Evolutionary conservation across 2,888 invertebrate genomes (phyloP), one percentile per base, ranked within the genome.

Genomic region (Myopa tessellatipennis): DNA sequence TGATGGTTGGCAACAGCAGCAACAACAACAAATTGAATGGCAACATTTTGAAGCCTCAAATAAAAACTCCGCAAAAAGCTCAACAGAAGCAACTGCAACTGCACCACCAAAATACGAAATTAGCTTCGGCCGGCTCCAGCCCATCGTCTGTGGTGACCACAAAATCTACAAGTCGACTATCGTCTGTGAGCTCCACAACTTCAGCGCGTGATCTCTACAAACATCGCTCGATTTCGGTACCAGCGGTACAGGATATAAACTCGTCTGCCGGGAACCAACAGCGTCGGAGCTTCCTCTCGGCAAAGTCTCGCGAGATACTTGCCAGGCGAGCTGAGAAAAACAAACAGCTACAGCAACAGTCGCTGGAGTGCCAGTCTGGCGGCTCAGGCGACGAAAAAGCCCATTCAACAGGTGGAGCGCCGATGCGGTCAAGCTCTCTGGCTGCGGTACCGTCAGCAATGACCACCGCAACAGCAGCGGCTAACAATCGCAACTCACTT

Each of bases 241-340:
- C 89, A 26, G 82, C 89, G 34, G 81, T 81, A 5, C 83, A 83
- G 70, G 40, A 71, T 14, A 36, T 52, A 50, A 73, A 67, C 34
- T 72, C 72, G 14, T 72, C 80, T 16, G 81, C 81, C 50, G 74
- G 45, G 45, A 79, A 80, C 26, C 78, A 83, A 4, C 84, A 84
- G 26, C 86, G 87, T 5, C 88, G 86, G 68, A 90, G 90, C 82
- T 90, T 89, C 70, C 82, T 90, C 0, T 89, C 88, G 0, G 89
- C 89, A 65, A 89, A 89, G 79, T 90, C 90, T 2, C 85, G 89
- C 18, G 89, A 90, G 79, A 90, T 90, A 68, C 83, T 90, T 14
- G 89, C 89, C 55, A 84, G 86, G 36, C 86, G 89, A 2, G 89
- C 89, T 6, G 89, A 87, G 78, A 87, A 88, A 76, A 87, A 87